Evolutionary conservation across 2,797 vertebrate genomes (phyloP), one percentile per base, ranked within the genome.

Genomic region (Petrocephalus schoutedeni): DNA sequence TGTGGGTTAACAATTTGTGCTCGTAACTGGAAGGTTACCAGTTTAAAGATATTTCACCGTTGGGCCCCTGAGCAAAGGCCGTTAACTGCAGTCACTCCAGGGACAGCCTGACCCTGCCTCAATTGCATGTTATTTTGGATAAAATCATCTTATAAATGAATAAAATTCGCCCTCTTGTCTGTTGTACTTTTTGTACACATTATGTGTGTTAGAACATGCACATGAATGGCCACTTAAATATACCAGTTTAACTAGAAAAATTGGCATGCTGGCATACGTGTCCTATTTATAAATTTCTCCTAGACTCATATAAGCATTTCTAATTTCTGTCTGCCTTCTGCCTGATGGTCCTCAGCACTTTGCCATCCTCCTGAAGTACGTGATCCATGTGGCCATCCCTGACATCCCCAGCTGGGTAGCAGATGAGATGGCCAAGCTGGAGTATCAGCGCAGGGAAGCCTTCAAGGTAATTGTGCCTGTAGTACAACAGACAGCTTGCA

Each of bases 351-450:
- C 93, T 0, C 92, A 99, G 98, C 98, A 99, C 93, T 98, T 99
- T 80, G 98, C 97, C 4, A 93, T 99, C 88, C 93, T 99, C 12
- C 94, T 99, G 90, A 99, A 99, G 93, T 99, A 99, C 89, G 21
- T 99, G 88, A 98, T 99, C 94, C 97, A 99, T 6, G 96, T 97
- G 89, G 97, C 97, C 87, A 98, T 99, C 90, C 98, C 98, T 0
- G 98, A 99, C 92, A 96, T 98, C 90, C 98, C 98, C 0, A 95
- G 96, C 36, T 99, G 98, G 98, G 98, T 99, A 82, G 94, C 95
- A 0, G 98, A 99, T 90, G 97, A 98, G 94, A 98, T 99, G 96
- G 97, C 98, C 87, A 99, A 98, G 92, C 95, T 99, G 58, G 98
- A 99, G 90, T 98, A 96, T 93, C 98, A 98, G 92, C 97, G 98